phyloP scores from a whole-genome alignment of 1,140 invertebrate genomes.

The Andrena cerasifolii region DNA sequence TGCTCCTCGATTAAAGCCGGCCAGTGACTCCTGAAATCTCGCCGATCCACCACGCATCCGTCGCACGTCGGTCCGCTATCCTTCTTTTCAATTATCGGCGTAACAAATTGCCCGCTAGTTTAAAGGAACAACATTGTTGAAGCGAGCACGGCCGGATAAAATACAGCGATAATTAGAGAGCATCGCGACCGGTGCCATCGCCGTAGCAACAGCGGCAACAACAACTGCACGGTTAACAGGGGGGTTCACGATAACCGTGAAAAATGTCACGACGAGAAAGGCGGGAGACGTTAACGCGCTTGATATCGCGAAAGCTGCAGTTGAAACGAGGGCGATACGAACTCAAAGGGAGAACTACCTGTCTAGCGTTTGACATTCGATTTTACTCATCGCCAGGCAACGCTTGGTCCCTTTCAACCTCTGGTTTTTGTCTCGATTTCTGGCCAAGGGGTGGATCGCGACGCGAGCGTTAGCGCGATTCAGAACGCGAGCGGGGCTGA shows the following conservation, averaged over 20 bases:
- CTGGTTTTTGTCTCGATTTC: background rate
- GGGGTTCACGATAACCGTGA: too few species aligned
- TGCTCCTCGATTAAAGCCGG: background rate
- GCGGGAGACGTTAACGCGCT: too few species aligned
- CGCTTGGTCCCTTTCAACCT: background rate
- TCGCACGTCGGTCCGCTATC: background rate
- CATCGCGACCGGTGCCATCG: too few species aligned
- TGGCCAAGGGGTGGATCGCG: slow-evolving; percentile 12
- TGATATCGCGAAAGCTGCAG: too few species aligned
- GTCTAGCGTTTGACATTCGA: background rate
- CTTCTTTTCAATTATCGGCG: slow-evolving; percentile 8
- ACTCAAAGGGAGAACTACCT: background rate
- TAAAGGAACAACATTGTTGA: too few species aligned
- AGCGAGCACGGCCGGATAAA: background rate
- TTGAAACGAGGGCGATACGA: too few species aligned
- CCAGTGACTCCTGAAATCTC: background rate
- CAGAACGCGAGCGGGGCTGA: slow-evolving; percentile 4
- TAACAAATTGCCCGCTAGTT: background rate
- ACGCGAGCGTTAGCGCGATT: slow-evolving; percentile 29
- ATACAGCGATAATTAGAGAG: background rate
- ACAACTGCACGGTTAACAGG: too few species aligned
- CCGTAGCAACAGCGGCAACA: too few species aligned
- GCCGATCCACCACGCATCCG: background rate
- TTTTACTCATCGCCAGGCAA: too few species aligned
- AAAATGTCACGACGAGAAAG: too few species aligned